A percentile compares a stretch with the other conserved stretches of the same genome.
Conservation (phyloP, 2,113 vertebrate species). For the Ifrita kowaldi region DNA sequence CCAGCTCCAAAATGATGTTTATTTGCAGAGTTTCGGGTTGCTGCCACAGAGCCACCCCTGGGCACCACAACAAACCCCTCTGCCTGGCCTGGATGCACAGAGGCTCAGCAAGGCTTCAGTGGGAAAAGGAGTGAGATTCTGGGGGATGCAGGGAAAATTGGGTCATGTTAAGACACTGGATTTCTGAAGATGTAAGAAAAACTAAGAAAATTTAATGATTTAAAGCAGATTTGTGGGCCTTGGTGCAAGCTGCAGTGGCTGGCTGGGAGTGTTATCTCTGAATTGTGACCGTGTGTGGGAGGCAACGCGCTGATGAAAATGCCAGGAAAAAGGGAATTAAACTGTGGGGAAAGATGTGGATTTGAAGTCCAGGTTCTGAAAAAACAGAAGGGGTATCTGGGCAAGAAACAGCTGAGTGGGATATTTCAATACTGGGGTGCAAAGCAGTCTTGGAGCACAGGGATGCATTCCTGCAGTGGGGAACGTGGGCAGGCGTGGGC, state of each 20-base stretch:
- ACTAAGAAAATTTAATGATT: background rate
- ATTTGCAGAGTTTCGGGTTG: background rate
- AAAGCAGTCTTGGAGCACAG: background rate
- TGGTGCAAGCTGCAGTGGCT: background rate
- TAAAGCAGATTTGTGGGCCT: background rate
- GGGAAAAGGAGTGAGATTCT: background rate
- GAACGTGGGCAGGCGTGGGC: rapidly evolving
- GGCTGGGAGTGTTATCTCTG: background rate
- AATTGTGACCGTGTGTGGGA: rapidly evolving
- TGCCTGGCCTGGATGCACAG: background rate
- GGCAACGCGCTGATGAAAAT: rapidly evolving
- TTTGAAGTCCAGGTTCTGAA: background rate
- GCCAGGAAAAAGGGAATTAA: background rate
- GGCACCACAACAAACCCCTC: background rate
- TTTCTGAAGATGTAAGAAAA: background rate
- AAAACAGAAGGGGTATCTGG: background rate
- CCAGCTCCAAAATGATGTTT: background rate
- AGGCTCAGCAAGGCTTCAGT: background rate
- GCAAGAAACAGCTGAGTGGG: rapidly evolving
- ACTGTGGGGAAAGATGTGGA: background rate
- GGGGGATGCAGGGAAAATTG: background rate
- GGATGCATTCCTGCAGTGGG: rapidly evolving
- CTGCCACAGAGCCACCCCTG: background rate
- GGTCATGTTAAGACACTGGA: rapidly evolving
- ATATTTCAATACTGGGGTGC: background rate